Base-by-base conservation (phyloP, 2,113 vertebrate genomes). In the Danionella cerebrum region DNA sequence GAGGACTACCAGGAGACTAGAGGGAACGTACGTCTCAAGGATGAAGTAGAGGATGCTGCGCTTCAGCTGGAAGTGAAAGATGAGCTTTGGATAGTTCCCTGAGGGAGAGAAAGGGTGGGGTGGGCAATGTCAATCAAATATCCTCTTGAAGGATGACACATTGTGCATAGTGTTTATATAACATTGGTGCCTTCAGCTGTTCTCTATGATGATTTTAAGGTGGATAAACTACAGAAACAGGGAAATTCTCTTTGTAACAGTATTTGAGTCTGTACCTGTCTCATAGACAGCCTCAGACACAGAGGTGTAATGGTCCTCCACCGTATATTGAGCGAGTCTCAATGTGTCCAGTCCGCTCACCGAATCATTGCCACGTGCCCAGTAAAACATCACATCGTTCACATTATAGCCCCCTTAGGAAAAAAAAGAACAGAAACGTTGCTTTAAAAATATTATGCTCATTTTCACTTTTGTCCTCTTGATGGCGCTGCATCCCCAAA, bases 1-100 rank as follows among this genome's bases (percentile, higher is more conserved):
- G 38, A 94, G 90, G 5, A 93, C 92, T 6, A 95, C 93, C 29
- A 94, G 81, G 18, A 94, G 84, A 71, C 90, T 93, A 5, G 93
- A 94, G 41, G 93, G 93, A 1, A 95, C 92, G 0, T 94, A 94
- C 0, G 93, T 94, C 79, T 95, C 92, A 45, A 94, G 76, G 76
- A 94, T 93, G 76, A 95, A 94, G 78, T 93, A 93, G 25, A 94
- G 78, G 73, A 95, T 94, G 81, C 92, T 95, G 76, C 91, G 90
- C 80, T 91, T 93, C 70, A 94, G 84, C 73, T 93, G 86, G 70
- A 95, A 95, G 76, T 95, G 92, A 78, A 94, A 94, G 14, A 93
- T 85, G 67, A 94, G 77, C 76, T 85, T 93, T 0, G 92, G 92
- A 69, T 94, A 94, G 70, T 51, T 79, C 2, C 92, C 92, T 94